phyloP scores from a whole-genome alignment of 2,888 invertebrate species.

The Dryomyza anilis region DNA sequence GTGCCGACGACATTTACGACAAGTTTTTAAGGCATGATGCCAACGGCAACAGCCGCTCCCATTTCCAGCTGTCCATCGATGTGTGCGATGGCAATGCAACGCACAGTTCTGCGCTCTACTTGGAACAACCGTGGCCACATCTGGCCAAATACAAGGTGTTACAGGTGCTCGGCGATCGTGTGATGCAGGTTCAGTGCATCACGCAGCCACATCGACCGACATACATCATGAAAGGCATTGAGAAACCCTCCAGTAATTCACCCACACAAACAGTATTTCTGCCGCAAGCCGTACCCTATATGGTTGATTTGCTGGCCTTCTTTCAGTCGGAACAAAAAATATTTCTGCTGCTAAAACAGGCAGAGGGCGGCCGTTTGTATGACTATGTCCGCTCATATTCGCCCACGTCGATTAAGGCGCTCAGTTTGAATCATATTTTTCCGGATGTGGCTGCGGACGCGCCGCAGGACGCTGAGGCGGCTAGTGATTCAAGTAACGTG shows the following conservation, averaged over 20 bases:
- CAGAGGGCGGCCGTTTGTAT: constrained; percentile 56
- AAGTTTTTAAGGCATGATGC: constrained; percentile 45
- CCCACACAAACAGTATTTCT: constrained; percentile 57
- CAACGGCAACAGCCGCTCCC: constrained; percentile 25
- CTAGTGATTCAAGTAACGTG: constrained; percentile 19
- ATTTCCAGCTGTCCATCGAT: constrained; percentile 56
- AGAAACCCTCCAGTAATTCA: constrained; percentile 57
- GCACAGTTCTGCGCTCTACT: constrained; percentile 36
- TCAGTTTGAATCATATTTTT: constrained; percentile 40
- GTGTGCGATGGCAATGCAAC: constrained; percentile 43
- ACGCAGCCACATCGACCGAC: constrained; percentile 51
- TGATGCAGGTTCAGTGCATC: constrained; percentile 60
- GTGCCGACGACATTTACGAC: constrained; percentile 58
- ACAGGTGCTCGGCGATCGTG: constrained; percentile 50
- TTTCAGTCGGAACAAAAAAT: constrained; percentile 60
- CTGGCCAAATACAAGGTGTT: constrained; percentile 59
- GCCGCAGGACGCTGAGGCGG: constrained; percentile 24
- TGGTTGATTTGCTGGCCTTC: constrained; percentile 56
- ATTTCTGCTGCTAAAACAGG: constrained; percentile 56
- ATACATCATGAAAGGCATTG: constrained; percentile 59
- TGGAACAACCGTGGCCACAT: constrained; percentile 60
- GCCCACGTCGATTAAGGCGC: constrained; percentile 39
- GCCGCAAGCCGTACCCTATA: constrained; percentile 59
- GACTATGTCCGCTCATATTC: constrained; percentile 54
- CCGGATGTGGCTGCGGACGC: too few species aligned